Evolutionary conservation across 2,797 vertebrate species (phyloP).

Genomic region (Chelonia mydas): DNA sequence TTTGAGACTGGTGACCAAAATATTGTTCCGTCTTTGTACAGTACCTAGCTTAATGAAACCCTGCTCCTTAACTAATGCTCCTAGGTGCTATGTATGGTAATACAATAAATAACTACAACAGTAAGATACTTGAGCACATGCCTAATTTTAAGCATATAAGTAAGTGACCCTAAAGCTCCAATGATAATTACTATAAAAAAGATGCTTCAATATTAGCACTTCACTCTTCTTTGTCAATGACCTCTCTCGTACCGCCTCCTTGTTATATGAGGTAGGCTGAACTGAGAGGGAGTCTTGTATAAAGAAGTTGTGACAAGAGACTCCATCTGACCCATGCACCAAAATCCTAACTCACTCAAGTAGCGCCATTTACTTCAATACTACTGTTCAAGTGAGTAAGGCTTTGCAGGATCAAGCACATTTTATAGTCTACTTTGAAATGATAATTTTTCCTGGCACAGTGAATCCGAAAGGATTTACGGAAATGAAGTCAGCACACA

Average conservation of each 20-base stretch:
- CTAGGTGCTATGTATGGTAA: neutral
- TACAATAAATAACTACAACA: neutral
- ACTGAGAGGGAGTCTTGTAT: neutral
- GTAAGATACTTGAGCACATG: neutral
- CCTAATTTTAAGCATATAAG: neutral
- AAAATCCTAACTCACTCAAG: neutral
- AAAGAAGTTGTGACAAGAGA: neutral
- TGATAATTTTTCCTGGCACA: neutral
- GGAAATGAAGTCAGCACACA: neutral
- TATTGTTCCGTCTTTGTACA: neutral
- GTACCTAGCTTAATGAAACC: neutral
- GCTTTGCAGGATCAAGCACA: neutral
- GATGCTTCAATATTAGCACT: accelerated
- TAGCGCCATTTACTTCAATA: neutral
- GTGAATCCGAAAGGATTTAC: neutral
- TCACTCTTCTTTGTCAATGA: no score
- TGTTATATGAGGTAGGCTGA: no score
- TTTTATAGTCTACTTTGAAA: neutral
- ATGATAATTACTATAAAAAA: neutral
- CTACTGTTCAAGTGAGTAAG: neutral
- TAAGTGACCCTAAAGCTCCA: neutral
- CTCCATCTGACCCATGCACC: neutral
- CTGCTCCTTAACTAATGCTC: neutral
- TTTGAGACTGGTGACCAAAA: no score
- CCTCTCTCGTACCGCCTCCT: no score